Conservation (phyloP, 2,888 invertebrate species). For the Trichacis sp. region DNA sequence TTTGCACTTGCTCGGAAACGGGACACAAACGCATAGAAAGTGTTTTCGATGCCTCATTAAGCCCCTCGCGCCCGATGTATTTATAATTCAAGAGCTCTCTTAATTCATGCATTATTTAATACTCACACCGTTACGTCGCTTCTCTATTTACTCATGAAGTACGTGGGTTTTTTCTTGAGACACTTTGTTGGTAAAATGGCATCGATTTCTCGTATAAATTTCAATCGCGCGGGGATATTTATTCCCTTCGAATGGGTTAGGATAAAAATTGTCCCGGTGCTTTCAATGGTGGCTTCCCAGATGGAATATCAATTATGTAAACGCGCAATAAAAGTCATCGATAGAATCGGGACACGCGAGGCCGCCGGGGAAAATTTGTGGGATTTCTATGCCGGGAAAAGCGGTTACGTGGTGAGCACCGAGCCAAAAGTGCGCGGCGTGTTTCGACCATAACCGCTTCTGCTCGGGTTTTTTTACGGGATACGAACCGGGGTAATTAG, state of each 20-base stretch:
- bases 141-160: no score
- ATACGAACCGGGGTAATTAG: background rate
- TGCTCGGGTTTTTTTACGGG: background rate
- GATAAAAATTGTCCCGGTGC: background rate
- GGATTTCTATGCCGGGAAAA: slow-evolving; percentile 2
- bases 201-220: background rate
- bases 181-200: background rate
- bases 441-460: background rate
- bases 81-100: slow-evolving; percentile 4
- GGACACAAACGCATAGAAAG: slow-evolving; percentile 26
- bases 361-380: background rate
- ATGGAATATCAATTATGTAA: slow-evolving; percentile 6
- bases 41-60: slow-evolving; percentile 35
- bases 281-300: background rate
- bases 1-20: slow-evolving; percentile 28
- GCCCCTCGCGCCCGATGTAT: slow-evolving; percentile 16
- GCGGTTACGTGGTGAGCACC: slow-evolving; percentile 2
- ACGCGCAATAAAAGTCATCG: background rate
- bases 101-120: slow-evolving; percentile 14
- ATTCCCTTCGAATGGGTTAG: no score
- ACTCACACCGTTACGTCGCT: background rate
- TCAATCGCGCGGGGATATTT: background rate
- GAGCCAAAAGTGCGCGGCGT: slow-evolving; percentile 1
- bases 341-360: slow-evolving; percentile 5
- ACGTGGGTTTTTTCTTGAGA: background rate